A percentile compares a stretch with the other conserved stretches of the same genome.
Evolutionary conservation across 2,113 vertebrate genomes (phyloP).

Genomic region (Carassius carassius): DNA sequence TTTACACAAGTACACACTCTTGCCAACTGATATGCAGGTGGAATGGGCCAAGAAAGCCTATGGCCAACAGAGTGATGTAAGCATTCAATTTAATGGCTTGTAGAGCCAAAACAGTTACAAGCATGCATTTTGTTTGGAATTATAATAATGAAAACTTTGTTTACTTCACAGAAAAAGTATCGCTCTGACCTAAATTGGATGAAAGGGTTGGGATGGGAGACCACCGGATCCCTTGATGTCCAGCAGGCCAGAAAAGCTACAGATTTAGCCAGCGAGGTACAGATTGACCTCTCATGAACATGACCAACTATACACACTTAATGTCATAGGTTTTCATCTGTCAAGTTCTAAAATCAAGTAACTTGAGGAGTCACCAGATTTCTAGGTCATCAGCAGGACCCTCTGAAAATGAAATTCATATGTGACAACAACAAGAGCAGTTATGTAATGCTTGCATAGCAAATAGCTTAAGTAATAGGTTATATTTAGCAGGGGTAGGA

Average conservation of each 20-base stretch:
- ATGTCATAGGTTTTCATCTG: neutral
- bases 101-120: neutral
- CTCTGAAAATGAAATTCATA: neutral
- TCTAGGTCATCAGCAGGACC: neutral
- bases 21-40: slow-evolving; percentile 88
- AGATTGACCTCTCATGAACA: neutral
- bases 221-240: slow-evolving; percentile 90
- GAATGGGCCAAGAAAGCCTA: slow-evolving; percentile 95
- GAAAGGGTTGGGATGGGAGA: slow-evolving; percentile 94
- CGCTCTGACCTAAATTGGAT: slow-evolving; percentile 97
- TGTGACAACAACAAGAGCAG: neutral
- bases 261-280: slow-evolving; percentile 96
- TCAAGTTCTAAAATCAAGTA: neutral
- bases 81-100: neutral
- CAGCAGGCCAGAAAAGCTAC: slow-evolving; percentile 94
- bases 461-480: neutral
- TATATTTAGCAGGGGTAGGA: slow-evolving; percentile 29
- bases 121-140: neutral
- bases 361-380: neutral
- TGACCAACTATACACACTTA: neutral
- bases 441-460: neutral
- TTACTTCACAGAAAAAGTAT: slow-evolving; percentile 86
- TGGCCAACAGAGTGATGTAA: slow-evolving; percentile 87
- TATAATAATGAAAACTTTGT: neutral
- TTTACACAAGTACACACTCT: slow-evolving; percentile 83